Conservation (phyloP, 1,140 invertebrate species). For the Penaeus japonicus region DNA sequence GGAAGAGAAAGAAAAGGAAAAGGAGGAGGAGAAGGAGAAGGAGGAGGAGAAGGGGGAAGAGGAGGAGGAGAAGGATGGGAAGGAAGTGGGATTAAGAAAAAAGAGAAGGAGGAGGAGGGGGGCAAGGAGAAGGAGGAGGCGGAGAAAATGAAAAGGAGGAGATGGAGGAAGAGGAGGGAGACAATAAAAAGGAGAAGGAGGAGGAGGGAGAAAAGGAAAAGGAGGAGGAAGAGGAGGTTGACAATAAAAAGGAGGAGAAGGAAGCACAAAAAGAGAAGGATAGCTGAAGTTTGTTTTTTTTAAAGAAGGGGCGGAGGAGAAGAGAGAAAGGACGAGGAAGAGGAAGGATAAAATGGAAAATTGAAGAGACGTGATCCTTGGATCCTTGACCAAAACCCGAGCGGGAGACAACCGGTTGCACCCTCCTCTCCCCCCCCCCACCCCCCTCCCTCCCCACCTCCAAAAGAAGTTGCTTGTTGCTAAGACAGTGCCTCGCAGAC, state of each 20-base stretch:
- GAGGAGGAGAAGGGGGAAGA: background rate
- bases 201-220: background rate
- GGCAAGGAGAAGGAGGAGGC: background rate
- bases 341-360: too few relatives aligned
- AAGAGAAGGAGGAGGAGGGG: background rate
- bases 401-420: too few relatives aligned
- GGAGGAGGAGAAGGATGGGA: background rate
- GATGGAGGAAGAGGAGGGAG: background rate
- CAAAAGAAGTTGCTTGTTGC: too few relatives aligned
- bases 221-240: background rate
- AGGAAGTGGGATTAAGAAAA: background rate
- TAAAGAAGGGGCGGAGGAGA: background rate
- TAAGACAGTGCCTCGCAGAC: too few relatives aligned
- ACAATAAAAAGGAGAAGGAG: background rate
- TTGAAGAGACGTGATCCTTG: too few relatives aligned
- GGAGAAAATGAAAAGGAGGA: background rate
- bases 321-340: too few relatives aligned
- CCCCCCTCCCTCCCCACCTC: background rate
- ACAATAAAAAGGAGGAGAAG: background rate
- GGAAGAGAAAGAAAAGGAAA: background rate
- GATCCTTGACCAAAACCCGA: too few relatives aligned
- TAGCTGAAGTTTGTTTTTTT: background rate
- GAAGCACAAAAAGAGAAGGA: background rate
- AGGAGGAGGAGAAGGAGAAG: background rate
- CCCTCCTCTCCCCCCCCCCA: background rate